Evolutionary conservation across 2,888 invertebrate species (phyloP).

Genomic region (Ormyrus nitidulus): DNA sequence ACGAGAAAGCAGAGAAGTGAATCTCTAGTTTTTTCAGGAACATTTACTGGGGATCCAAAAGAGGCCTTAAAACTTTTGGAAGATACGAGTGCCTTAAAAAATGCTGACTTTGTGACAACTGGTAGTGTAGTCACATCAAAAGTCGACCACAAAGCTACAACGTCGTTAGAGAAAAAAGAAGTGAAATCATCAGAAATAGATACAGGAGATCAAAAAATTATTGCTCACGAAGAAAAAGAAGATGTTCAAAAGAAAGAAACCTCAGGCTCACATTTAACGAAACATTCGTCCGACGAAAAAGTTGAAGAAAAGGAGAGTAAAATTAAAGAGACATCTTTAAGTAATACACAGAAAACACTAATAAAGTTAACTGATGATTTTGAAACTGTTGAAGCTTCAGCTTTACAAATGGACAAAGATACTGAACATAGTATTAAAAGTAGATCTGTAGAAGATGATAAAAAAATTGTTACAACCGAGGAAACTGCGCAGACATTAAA

Average conservation of each 20-base stretch:
- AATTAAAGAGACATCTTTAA: slow-evolving; percentile 62
- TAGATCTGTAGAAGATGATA: slow-evolving; percentile 63
- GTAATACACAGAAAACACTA: slow-evolving; percentile 63
- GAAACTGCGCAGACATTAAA: slow-evolving; percentile 61
- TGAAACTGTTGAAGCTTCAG: slow-evolving; percentile 66
- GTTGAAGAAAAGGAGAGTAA: slow-evolving; percentile 64
- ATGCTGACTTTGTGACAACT: slow-evolving; percentile 57
- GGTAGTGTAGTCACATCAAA: slow-evolving; percentile 63
- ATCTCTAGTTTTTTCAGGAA: slow-evolving; percentile 63
- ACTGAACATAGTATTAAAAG: slow-evolving; percentile 57
- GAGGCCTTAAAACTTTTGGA: slow-evolving; percentile 66
- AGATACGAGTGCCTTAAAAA: slow-evolving; percentile 58
- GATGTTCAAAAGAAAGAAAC: slow-evolving; percentile 65
- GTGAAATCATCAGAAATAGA: slow-evolving; percentile 66
- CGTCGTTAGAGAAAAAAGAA: slow-evolving; percentile 66
- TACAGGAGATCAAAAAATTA: slow-evolving; percentile 64
- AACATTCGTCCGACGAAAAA: slow-evolving; percentile 65
- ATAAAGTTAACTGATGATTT: slow-evolving; percentile 65
- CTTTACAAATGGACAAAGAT: slow-evolving; percentile 62
- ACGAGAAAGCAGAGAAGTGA: slow-evolving; percentile 64
- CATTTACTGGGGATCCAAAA: slow-evolving; percentile 61
- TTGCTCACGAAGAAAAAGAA: slow-evolving; percentile 68
- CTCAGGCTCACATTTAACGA: slow-evolving; percentile 64
- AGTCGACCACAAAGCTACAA: slow-evolving; percentile 66
- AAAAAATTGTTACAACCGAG: slow-evolving; percentile 63